phyloP scores from a whole-genome alignment of 2,797 vertebrate genomes.

The Enteromius mattozi region DNA sequence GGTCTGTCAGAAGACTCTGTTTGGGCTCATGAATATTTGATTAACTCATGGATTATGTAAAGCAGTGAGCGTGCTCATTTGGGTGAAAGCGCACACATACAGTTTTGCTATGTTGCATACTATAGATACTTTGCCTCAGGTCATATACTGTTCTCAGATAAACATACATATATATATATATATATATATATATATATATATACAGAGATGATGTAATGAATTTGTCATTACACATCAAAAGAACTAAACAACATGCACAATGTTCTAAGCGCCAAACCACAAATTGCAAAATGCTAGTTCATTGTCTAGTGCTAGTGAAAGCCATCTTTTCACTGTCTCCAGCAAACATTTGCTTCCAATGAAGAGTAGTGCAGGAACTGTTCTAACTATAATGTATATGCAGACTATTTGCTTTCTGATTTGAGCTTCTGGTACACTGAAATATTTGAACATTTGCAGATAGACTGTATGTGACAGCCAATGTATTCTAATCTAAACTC shows the following conservation, averaged over 20 bases:
- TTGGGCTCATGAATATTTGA: slow-evolving; percentile 80
- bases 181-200: not conserved
- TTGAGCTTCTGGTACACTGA: not conserved
- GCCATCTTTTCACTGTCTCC: not conserved
- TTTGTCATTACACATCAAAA: not conserved
- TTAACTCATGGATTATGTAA: slow-evolving; percentile 77
- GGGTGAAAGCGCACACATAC: slow-evolving; percentile 66
- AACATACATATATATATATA: not conserved
- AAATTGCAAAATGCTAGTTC: not conserved
- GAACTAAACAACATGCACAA: not conserved
- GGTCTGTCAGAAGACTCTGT: slow-evolving; percentile 43
- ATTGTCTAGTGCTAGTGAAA: not conserved
- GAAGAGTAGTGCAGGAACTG: not conserved
- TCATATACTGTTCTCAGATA: not conserved
- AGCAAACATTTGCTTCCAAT: not conserved
- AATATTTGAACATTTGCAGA: not conserved
- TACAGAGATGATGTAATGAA: not conserved
- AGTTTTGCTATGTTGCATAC: slow-evolving; percentile 7
- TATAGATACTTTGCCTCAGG: slow-evolving; percentile 2
- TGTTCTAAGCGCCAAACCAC: not conserved
- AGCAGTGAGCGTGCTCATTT: slow-evolving; percentile 75
- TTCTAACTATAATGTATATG: not conserved
- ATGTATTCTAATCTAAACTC: not conserved
- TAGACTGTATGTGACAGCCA: not conserved
- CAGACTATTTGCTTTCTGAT: not conserved